Evolutionary conservation across 2,888 invertebrate species (phyloP).

Genomic region (Hemaris fuciformis): DNA sequence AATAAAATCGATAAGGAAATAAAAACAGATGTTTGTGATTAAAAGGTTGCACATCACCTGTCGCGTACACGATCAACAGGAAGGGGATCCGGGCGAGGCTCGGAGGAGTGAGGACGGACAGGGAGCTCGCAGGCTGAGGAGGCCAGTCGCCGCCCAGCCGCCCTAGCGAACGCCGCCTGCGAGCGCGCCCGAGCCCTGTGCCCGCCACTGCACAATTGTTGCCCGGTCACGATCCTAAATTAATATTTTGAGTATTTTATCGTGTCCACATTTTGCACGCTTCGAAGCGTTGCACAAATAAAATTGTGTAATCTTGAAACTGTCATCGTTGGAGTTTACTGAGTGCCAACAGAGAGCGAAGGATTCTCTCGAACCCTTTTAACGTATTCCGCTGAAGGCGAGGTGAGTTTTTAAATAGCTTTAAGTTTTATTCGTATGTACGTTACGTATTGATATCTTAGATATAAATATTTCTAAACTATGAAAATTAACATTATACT

Average conservation of each 20-base stretch:
- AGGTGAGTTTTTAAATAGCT: conserved; percentile 59
- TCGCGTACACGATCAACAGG: conserved; percentile 76
- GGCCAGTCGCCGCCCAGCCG: conserved; percentile 76
- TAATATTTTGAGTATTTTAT: conserved; percentile 27
- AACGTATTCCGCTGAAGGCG: conserved; percentile 47
- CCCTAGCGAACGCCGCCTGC: conserved; percentile 55
- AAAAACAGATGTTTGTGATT: conserved; percentile 44
- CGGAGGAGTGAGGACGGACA: conserved; percentile 49
- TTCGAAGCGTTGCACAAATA: conserved; percentile 27
- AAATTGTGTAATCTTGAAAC: conserved; percentile 16
- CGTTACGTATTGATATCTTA: neutral
- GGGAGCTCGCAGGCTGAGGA: conserved; percentile 47
- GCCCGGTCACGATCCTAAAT: conserved; percentile 29
- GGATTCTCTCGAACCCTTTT: conserved; percentile 47
- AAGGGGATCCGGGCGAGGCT: conserved; percentile 71
- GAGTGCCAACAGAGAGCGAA: conserved; percentile 52
- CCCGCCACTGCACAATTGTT: conserved; percentile 25
- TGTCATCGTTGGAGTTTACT: conserved; percentile 46
- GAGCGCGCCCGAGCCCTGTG: conserved; percentile 38
- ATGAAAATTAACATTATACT: too few relatives aligned
- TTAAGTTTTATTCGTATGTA: conserved; percentile 20
- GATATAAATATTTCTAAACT: neutral
- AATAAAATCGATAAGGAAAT: conserved; percentile 19
- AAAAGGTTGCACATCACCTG: conserved; percentile 66
- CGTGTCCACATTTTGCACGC: conserved; percentile 23